Evolutionary conservation across 2,888 invertebrate species (phyloP).

Genomic region (Dioctria linearis): DNA sequence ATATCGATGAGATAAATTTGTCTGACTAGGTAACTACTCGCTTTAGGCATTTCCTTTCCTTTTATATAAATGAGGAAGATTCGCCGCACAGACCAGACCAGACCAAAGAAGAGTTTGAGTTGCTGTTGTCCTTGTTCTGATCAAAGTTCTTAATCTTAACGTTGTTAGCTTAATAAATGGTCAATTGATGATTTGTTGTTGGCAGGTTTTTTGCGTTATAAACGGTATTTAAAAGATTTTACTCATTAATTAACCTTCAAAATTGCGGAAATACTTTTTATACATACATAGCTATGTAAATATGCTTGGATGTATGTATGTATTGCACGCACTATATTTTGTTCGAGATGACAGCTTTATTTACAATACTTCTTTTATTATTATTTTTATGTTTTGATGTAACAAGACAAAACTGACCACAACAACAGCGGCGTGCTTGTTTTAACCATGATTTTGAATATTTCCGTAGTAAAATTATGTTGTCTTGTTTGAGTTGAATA

Average conservation of each 20-base stretch:
- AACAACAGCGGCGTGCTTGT: background rate
- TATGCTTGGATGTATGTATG: too few relatives aligned
- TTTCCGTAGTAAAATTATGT: background rate
- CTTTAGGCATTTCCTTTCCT: constrained; percentile 37
- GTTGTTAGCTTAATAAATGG: background rate
- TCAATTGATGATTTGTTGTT: constrained; percentile 38
- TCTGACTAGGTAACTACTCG: constrained; percentile 1
- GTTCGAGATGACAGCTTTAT: background rate
- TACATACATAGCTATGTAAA: too few relatives aligned
- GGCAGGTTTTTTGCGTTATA: background rate
- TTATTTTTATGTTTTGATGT: constrained; percentile 2
- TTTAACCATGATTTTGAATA: constrained; percentile 13
- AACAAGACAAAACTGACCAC: background rate
- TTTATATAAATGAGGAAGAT: constrained; percentile 27
- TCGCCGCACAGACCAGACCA: background rate
- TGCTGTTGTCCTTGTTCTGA: background rate
- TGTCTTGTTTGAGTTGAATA: too few relatives aligned
- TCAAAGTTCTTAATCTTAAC: constrained; percentile 29
- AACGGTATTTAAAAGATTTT: constrained; percentile 1
- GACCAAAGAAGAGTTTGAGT: too few relatives aligned
- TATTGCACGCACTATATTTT: background rate
- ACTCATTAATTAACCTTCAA: constrained; percentile 13
- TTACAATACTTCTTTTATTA: background rate
- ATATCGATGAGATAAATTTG: constrained; percentile 14
- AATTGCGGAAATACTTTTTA: constrained; percentile 1